phyloP scores from a whole-genome alignment of 2,113 vertebrate species.

The Pollimyrus isidori region DNA sequence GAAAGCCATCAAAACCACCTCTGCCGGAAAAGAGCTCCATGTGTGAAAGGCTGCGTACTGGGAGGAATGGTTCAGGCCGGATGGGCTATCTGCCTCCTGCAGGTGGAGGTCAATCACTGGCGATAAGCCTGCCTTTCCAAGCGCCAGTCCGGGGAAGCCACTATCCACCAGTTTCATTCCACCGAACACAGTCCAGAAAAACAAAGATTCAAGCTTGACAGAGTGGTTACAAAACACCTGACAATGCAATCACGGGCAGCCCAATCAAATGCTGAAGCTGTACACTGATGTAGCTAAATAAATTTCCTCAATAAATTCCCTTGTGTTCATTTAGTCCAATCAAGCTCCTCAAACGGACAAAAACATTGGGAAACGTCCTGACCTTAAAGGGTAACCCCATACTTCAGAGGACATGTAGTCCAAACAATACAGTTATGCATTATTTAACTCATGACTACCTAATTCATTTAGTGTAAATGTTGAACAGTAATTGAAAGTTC shows the following conservation, averaged over 20 bases:
- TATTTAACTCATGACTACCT: neutral
- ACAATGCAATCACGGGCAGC: neutral
- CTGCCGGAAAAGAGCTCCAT: neutral
- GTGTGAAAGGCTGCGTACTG: neutral
- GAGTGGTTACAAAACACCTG: neutral
- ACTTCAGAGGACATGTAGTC: neutral
- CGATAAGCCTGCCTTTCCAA: conserved; percentile 5
- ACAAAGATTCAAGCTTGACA: neutral
- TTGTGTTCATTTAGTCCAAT: neutral
- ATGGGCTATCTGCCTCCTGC: conserved; percentile 22
- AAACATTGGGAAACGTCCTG: neutral
- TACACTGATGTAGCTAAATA: neutral
- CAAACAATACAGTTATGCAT: conserved; percentile 6
- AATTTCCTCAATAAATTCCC: neutral
- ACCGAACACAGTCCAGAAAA: neutral
- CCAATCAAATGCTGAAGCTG: neutral
- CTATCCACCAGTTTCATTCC: neutral
- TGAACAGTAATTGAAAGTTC: neutral
- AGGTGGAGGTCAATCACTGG: conserved; percentile 17
- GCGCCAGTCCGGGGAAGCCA: neutral
- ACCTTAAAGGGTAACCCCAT: neutral
- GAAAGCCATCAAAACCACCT: neutral
- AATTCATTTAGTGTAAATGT: conserved; percentile 9
- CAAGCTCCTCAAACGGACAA: neutral
- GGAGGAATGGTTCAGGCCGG: conserved; percentile 31